phyloP scores from a whole-genome alignment of 1,140 invertebrate genomes.

The Whitmania pigra region DNA sequence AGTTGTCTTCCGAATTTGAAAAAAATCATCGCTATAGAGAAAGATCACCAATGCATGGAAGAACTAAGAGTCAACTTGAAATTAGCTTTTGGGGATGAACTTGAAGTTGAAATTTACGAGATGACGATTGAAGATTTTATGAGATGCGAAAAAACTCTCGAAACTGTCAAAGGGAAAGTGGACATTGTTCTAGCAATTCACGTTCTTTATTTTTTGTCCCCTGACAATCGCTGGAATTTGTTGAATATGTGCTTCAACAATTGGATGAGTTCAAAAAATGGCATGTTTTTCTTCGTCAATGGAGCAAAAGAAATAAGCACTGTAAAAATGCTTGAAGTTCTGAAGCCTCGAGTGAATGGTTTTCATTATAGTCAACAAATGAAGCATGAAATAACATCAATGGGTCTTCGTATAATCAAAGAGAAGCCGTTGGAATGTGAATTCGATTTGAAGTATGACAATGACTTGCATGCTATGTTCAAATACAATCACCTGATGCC shows the following conservation, averaged over 20 bases:
- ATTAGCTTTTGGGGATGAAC: neutral
- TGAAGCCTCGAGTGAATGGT: no score
- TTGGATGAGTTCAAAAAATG: neutral
- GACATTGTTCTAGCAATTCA: neutral
- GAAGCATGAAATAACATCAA: no score
- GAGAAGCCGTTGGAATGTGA: no score
- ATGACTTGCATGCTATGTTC: no score
- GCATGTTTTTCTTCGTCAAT: neutral
- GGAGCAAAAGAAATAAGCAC: neutral
- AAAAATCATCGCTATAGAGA: neutral
- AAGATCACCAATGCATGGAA: neutral
- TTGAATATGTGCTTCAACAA: neutral
- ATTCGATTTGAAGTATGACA: no score
- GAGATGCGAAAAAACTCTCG: neutral
- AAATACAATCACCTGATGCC: no score
- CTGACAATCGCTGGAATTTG: neutral
- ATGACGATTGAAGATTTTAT: neutral
- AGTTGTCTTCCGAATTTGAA: neutral
- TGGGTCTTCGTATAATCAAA: no score
- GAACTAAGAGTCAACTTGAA: neutral
- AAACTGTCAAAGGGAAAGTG: no score
- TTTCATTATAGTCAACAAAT: no score
- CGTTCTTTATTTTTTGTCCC: neutral
- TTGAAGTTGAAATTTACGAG: neutral
- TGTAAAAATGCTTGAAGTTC: neutral